Conservation (phyloP, 2,888 invertebrate species). For the Sialis fuliginosa region DNA sequence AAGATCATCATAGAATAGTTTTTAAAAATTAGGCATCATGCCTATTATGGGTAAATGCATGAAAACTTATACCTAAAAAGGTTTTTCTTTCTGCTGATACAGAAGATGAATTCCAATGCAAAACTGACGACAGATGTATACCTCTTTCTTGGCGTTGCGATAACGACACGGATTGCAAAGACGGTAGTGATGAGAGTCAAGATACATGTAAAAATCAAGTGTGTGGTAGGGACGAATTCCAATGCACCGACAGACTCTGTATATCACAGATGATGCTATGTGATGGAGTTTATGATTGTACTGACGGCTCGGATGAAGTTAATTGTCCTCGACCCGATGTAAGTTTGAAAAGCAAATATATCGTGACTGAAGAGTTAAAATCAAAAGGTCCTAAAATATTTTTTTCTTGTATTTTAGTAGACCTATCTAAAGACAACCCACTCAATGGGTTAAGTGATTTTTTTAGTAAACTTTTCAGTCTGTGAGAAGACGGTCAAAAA, state of each 20-base stretch:
- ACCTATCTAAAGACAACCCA: too few relatives aligned
- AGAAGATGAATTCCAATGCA: conserved; percentile 58
- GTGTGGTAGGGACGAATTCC: conserved; percentile 28
- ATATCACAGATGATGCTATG: conserved; percentile 69
- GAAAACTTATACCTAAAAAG: too few relatives aligned
- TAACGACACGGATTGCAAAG: conserved; percentile 64
- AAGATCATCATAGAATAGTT: too few relatives aligned
- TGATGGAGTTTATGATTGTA: conserved; percentile 59
- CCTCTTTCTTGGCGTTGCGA: conserved; percentile 70
- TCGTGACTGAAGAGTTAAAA: too few relatives aligned
- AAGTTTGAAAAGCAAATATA: too few relatives aligned
- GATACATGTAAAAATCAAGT: conserved; percentile 58
- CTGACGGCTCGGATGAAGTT: conserved; percentile 54
- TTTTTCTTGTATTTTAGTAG: too few relatives aligned
- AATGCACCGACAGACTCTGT: conserved; percentile 49
- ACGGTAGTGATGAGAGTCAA: conserved; percentile 63
- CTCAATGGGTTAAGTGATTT: too few relatives aligned
- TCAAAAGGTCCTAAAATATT: too few relatives aligned
- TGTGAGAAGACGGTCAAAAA: too few relatives aligned
- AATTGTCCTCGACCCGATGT: conserved; percentile 28
- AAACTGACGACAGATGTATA: conserved; percentile 40
- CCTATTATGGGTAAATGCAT: too few relatives aligned
- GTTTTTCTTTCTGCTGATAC: conserved; percentile 22
- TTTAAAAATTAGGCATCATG: too few relatives aligned
- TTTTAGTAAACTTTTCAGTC: too few relatives aligned